Evolutionary conservation across 2,888 invertebrate genomes (phyloP).

Genomic region (Choreutis nemorana): DNA sequence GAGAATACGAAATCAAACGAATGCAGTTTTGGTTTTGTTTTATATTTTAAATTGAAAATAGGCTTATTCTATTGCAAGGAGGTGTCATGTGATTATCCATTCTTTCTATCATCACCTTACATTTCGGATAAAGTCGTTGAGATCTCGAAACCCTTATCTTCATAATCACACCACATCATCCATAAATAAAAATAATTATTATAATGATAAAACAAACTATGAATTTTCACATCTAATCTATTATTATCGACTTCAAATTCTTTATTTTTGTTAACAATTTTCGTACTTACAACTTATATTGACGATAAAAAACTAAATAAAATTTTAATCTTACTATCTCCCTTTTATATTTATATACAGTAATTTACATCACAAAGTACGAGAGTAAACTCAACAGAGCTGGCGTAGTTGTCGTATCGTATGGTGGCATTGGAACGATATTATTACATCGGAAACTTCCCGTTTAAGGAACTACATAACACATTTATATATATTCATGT

Average conservation of each 20-base stretch:
- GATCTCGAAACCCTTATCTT: background rate
- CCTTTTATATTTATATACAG: constrained; percentile 48
- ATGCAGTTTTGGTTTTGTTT: constrained; percentile 18
- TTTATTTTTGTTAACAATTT: constrained; percentile 30
- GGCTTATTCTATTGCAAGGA: constrained; percentile 52
- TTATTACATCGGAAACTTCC: no score
- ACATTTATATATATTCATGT: no score
- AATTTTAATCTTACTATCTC: constrained; percentile 40
- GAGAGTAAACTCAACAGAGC: constrained; percentile 6
- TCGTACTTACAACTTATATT: constrained; percentile 45
- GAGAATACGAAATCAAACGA: no score
- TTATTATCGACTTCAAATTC: constrained; percentile 26
- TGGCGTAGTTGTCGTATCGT: constrained; percentile 35
- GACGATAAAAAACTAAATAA: constrained; percentile 27
- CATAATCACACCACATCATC: constrained; percentile 47
- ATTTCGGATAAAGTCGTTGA: background rate
- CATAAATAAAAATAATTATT: constrained; percentile 45
- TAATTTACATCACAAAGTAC: constrained; percentile 62
- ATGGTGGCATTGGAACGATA: constrained; percentile 28
- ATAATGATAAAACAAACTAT: constrained; percentile 32
- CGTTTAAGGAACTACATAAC: no score
- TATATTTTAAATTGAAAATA: constrained; percentile 59
- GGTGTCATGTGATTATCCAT: constrained; percentile 46
- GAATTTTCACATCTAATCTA: constrained; percentile 51
- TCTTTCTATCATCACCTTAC: constrained; percentile 4